These are phyloP conservation scores for Graphium colonna DNA, from an alignment of 2,888 invertebrate genomes.

Conservation along the genomic window DNA sequence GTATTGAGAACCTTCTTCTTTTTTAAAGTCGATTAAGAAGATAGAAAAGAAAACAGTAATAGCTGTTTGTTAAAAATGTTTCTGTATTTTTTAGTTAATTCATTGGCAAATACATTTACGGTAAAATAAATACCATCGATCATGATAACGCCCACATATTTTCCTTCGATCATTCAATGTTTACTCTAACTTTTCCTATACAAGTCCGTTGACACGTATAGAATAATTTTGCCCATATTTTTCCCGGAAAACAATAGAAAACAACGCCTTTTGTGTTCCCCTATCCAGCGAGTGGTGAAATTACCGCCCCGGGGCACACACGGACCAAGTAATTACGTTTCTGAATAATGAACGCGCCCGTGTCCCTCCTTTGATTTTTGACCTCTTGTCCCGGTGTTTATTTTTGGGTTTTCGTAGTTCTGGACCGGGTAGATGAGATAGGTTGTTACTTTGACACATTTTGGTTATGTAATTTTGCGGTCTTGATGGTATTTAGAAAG, in stretches of 20 bases:
- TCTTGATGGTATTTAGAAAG: too few relatives aligned
- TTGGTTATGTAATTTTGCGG: neutral
- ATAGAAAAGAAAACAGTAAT: too few relatives aligned
- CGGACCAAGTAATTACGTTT: conserved; percentile 12
- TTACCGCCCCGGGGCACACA: conserved; percentile 7
- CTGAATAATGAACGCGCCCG: conserved; percentile 17
- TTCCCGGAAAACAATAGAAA: conserved; percentile 3
- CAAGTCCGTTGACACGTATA: neutral
- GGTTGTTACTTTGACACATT: neutral
- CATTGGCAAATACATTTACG: too few relatives aligned
- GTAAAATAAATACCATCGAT: too few relatives aligned
- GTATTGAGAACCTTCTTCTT: too few relatives aligned
- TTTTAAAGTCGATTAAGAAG: too few relatives aligned
- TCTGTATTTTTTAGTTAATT: too few relatives aligned
- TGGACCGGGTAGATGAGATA: neutral
- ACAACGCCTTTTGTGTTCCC: conserved; percentile 10
- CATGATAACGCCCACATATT: too few relatives aligned
- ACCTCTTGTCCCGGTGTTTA: conserved; percentile 7
- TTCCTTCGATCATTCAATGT: neutral
- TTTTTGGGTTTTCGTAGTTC: neutral
- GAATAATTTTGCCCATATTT: neutral
- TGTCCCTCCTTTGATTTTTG: conserved; percentile 8
- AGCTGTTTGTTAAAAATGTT: too few relatives aligned
- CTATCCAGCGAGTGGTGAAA: conserved; percentile 10
- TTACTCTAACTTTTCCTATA: neutral